These are phyloP conservation scores for Tragopan temminckii DNA, from an alignment of 2,797 vertebrate species.

Conservation along the genomic window DNA sequence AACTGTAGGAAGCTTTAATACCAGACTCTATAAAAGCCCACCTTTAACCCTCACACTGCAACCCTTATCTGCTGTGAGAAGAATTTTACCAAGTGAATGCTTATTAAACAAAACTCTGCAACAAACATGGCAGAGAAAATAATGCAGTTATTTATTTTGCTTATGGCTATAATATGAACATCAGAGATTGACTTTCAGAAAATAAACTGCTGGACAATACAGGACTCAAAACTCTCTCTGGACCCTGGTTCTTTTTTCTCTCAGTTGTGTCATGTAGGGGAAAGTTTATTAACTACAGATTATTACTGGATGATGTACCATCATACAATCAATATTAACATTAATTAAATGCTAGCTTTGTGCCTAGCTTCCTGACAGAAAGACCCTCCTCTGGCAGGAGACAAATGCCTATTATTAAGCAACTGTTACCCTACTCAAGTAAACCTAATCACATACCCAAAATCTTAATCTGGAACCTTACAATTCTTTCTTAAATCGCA, in stretches of 20 bases:
- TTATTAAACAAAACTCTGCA: not conserved
- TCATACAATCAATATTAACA: not conserved
- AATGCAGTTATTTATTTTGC: not conserved
- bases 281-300: constrained; percentile 5
- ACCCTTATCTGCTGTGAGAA: not conserved
- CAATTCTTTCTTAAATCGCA: not conserved
- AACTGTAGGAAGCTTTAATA: not conserved
- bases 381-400: not conserved
- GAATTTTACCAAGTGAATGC: not conserved
- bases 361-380: constrained; percentile 19
- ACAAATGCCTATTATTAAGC: not conserved
- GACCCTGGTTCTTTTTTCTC: not conserved
- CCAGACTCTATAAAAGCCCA: not conserved
- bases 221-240: not conserved
- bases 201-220: not conserved
- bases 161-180: not conserved
- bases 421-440: not conserved
- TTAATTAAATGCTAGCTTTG: constrained; percentile 26
- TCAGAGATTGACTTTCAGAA: not conserved
- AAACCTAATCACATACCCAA: not conserved
- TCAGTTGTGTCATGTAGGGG: not conserved
- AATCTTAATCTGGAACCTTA: not conserved
- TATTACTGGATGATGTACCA: constrained; percentile 16
- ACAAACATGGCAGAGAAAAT: not conserved
- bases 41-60: not conserved